Evolutionary conservation across 2,113 vertebrate species (phyloP).

Genomic region (Limanda limanda): DNA sequence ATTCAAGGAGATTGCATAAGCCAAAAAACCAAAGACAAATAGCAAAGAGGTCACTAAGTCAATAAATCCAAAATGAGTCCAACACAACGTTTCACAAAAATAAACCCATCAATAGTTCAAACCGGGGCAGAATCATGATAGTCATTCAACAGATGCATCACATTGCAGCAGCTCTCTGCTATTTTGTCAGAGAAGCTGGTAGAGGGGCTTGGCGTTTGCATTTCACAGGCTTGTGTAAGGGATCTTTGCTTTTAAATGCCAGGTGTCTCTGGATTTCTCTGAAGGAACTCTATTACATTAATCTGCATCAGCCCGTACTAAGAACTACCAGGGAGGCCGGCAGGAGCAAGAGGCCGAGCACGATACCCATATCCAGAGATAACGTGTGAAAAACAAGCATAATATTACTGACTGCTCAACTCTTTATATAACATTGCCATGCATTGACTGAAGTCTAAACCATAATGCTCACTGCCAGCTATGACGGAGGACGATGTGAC

Average conservation of each 20-base stretch:
- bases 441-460: constrained; percentile 27
- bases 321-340: constrained; percentile 1
- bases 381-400: constrained; percentile 37
- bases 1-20: no score
- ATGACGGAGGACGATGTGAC: constrained; percentile 36
- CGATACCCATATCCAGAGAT: constrained; percentile 22
- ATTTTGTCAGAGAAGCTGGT: background rate
- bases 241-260: background rate
- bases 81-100: no score
- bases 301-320: constrained; percentile 8
- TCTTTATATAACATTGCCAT: constrained; percentile 40
- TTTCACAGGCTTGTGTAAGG: constrained; percentile 3
- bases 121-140: no score
- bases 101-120: no score
- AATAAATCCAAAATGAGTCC: no score
- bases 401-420: constrained; percentile 38
- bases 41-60: no score
- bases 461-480: constrained; percentile 42
- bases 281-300: constrained; percentile 12
- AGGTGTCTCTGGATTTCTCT: constrained; percentile 11
- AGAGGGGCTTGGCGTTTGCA: background rate
- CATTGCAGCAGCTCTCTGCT: constrained; percentile 4
- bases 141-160: no score
- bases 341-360: constrained; percentile 30
- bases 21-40: no score